Percentiles rank a stretch among this genome's conserved stretches.
These are phyloP conservation scores for Sinocyclocheilus rhinocerous DNA, from an alignment of 2,113 vertebrate genomes.

Conservation along the genomic window DNA sequence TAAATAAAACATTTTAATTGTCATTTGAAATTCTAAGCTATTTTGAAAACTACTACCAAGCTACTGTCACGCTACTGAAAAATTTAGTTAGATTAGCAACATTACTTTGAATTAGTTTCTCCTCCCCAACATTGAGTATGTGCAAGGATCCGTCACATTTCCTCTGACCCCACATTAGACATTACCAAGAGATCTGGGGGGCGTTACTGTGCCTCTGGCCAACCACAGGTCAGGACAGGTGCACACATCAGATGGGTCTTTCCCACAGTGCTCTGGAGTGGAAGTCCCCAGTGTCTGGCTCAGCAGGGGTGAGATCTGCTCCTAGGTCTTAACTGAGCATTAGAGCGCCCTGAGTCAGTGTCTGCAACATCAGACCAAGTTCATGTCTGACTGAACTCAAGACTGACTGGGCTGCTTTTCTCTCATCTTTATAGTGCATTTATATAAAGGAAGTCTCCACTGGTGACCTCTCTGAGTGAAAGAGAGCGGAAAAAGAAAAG, in stretches of 20 bases:
- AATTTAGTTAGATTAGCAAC: not conserved
- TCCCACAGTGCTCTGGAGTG: constrained; percentile 18
- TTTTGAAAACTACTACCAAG: not conserved
- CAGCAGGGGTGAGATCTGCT: constrained; percentile 32
- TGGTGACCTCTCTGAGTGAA: not conserved
- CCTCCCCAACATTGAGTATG: not conserved
- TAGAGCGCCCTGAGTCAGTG: not conserved
- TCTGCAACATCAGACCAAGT: not conserved
- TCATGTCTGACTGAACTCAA: constrained; percentile 20
- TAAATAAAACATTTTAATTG: not conserved
- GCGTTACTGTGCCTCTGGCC: not conserved
- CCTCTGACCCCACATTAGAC: constrained; percentile 37
- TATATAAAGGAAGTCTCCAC: constrained; percentile 47
- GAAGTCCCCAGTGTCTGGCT: constrained; percentile 40
- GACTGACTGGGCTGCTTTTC: not conserved
- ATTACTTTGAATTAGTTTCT: not conserved
- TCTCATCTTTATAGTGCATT: constrained; percentile 19
- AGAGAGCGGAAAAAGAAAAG: not conserved
- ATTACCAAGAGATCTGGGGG: constrained; percentile 38
- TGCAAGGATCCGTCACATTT: constrained; percentile 3
- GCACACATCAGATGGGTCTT: constrained; percentile 40
- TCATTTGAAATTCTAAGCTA: not conserved
- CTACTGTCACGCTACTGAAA: not conserved
- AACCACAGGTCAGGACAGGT: constrained; percentile 46
- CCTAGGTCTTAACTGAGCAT: constrained; percentile 24